Evolutionary conservation across 2,797 vertebrate genomes (phyloP), one percentile per base, ranked within the genome.

Genomic region (Natrix natrix): DNA sequence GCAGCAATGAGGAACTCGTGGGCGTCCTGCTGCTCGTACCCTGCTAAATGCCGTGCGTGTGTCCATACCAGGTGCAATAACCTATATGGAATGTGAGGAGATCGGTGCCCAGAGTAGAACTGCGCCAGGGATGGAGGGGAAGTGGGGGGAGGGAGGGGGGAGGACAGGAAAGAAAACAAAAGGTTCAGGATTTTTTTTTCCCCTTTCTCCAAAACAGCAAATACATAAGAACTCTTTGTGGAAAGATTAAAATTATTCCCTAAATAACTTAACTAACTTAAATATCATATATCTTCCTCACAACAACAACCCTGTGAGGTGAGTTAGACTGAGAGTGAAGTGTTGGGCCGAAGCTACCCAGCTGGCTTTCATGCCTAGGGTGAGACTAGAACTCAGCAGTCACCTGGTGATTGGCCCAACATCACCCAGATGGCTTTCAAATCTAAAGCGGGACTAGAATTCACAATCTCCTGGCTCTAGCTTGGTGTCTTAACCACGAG

Each of bases 21-120:
- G 92, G 99, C 99, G 61, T 99, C 99, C 97, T 99, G 99, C 98
- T 99, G 99, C 98, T 99, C 99, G 83, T 99, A 99, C 96, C 99
- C 99, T 24, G 99, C 99, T 95, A 99, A 99, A 98, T 99, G 99
- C 95, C 99, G 98, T 59, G 99, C 99, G 0, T 99, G 99, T 55
- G 99, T 99, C 99, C 99, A 99, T 97, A 99, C 99, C 97, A 99
- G 98, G 98, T 99, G 99, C 97, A 99, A 98, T 98, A 99, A 97
- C 97, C 99, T 99, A 98, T 99, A 99, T 92, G 99, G 99, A 98
- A 99, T 99, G 98, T 99, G 99, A 96, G 99, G 99, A 95, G 99
- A 99, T 92, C 99, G 99, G 97, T 99, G 99, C 95, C 99, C 99
- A 94, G 99, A 99, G 98, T 99, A 99, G 96, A 99, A 99, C 99